Base-by-base conservation (phyloP, 2,797 vertebrate genomes). In the Chrysocyon brachyurus region DNA sequence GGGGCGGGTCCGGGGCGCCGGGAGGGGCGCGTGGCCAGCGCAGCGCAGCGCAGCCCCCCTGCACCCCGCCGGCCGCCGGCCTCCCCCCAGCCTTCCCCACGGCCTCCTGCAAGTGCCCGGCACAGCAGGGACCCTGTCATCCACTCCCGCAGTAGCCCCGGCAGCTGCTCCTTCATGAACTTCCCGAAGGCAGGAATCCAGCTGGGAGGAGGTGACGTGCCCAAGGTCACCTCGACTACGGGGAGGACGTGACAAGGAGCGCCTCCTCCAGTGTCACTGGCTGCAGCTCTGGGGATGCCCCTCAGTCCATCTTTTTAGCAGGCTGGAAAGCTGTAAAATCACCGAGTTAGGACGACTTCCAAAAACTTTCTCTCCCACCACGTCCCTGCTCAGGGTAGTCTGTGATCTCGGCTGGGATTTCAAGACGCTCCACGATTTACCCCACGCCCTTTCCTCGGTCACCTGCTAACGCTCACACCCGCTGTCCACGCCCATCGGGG, bases 391-490 rank as follows among this genome's bases (percentile, higher is more conserved):
- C 28, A 77, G 14, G 24, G 59, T n/a, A 22, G 24, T 70, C 21
- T 72, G 17, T 21, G n/a, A n/a, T 52, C n/a, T 54, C 12, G 3
- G 77, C 36, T n/a, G 26, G 17, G 6, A 31, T 86, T 86, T 64
- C 19, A 56, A 64, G 79, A 56, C 0, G 1, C 4, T 21, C 17
- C 19, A 1, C 9, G 63, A 56, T 31, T 36, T 31, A 68, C 8
- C 11, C 10, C 10, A 36, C 26, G 1, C 5, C n/a, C 21, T 12
- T 84, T 5, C 22, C 21, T 12, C 8, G 0, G 12, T 31, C 36
- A 52, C 31, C 26, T 12, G 1, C 33, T 21, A 8, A 84, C 3
- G 8, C 7, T 54, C 17, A 17, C 12, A 6, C 0, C 1, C 12
- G 12, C 31, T 22, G 26, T 68, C 24, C 5, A 4, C 1, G 10